phyloP scores from a whole-genome alignment of 2,113 vertebrate genomes.

The Odontesthes bonariensis region DNA sequence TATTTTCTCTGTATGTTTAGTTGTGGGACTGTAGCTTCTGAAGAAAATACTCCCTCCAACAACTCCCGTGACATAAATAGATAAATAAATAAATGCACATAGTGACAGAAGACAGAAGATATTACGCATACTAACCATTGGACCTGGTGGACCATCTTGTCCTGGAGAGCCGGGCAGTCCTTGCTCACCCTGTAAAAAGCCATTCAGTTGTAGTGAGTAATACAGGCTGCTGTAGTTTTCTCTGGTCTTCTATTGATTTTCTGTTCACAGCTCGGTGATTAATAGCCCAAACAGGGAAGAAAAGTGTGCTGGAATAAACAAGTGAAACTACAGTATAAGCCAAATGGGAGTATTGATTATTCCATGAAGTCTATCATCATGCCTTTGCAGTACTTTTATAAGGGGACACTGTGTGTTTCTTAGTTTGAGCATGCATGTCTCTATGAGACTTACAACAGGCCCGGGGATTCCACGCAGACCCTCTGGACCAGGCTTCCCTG shows the following conservation, averaged over 20 bases:
- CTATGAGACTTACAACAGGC: slow-evolving; percentile 88
- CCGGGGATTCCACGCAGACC: slow-evolving; percentile 96
- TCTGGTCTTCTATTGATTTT: slow-evolving; percentile 74
- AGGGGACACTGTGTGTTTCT: slow-evolving; percentile 34
- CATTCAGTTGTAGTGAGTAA: slow-evolving; percentile 67
- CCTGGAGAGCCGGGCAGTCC: slow-evolving; percentile 94
- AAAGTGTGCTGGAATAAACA: slow-evolving; percentile 76
- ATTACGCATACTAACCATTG: slow-evolving; percentile 85
- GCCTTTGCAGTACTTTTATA: slow-evolving; percentile 30
- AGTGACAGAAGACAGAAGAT: neutral
- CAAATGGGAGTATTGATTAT: slow-evolving; percentile 74
- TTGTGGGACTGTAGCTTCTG: neutral
- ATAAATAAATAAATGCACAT: neutral
- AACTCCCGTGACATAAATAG: slow-evolving; percentile 7
- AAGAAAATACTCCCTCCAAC: neutral
- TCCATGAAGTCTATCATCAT: slow-evolving; percentile 71
- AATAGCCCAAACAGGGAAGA: slow-evolving; percentile 66
- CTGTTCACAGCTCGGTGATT: slow-evolving; percentile 66
- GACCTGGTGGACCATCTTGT: slow-evolving; percentile 96
- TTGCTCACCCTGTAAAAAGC: slow-evolving; percentile 93
- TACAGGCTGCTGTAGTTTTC: slow-evolving; percentile 69
- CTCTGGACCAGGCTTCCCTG: slow-evolving; percentile 95
- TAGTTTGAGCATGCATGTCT: neutral
- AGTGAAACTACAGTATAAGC: slow-evolving; percentile 65
- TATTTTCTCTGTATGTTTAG: neutral